phyloP scores from a whole-genome alignment of 2,888 invertebrate species.

The Zaprionus bogoriensis region DNA sequence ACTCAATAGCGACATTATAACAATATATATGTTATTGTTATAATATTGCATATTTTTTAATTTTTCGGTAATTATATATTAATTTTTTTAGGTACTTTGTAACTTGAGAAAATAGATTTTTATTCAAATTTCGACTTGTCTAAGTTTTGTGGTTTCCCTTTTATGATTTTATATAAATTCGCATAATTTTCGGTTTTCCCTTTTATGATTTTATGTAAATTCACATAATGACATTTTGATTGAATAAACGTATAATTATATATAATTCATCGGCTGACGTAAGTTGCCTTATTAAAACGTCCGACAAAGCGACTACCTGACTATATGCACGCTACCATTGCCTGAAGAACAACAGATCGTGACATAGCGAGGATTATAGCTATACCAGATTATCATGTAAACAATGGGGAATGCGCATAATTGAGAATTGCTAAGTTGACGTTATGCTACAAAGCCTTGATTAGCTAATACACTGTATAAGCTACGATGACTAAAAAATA shows the following conservation, averaged over 20 bases:
- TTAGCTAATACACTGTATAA: background rate
- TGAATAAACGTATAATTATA: background rate
- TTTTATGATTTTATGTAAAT: background rate
- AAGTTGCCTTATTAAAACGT: background rate
- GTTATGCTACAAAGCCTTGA: background rate
- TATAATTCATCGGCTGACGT: background rate
- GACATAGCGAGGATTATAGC: conserved; percentile 39
- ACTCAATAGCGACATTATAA: too few species aligned
- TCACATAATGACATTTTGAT: background rate
- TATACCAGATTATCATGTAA: background rate
- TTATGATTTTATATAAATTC: background rate
- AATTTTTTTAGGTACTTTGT: too few species aligned
- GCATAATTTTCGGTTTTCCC: background rate
- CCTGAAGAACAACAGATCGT: conserved; percentile 38
- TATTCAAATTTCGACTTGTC: too few species aligned
- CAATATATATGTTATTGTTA: too few species aligned
- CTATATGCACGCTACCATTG: conserved; percentile 12
- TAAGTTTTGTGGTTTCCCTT: too few species aligned
- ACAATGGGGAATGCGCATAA: background rate
- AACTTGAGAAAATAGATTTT: too few species aligned
- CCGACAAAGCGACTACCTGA: background rate
- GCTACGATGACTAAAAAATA: background rate
- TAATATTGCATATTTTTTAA: too few species aligned
- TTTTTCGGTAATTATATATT: too few species aligned
- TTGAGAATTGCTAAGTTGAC: conserved; percentile 1